A percentile compares a stretch with the other conserved stretches of the same genome.
Evolutionary conservation across 2,797 vertebrate species (phyloP).

Genomic region (Adrianichthys oophorus): DNA sequence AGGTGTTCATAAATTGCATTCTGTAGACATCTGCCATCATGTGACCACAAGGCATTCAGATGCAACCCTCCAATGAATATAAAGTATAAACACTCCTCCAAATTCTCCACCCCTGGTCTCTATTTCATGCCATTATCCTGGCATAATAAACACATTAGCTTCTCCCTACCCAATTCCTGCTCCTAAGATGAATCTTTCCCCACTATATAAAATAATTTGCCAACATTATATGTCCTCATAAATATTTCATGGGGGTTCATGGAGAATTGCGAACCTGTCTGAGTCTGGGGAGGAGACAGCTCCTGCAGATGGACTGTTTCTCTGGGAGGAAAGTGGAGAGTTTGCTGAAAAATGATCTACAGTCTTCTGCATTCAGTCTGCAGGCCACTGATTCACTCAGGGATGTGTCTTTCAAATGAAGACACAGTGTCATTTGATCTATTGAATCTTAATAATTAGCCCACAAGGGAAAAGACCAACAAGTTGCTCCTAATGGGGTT

Average conservation of each 20-base stretch:
- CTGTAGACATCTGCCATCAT: constrained; percentile 65
- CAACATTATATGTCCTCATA: constrained; percentile 76
- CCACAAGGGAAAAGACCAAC: constrained; percentile 38
- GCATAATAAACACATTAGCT: constrained; percentile 84
- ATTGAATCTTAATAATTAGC: constrained; percentile 43
- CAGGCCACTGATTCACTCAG: constrained; percentile 52
- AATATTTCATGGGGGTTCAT: constrained; percentile 79
- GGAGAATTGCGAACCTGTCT: constrained; percentile 62
- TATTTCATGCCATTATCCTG: constrained; percentile 80
- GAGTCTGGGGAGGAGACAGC: constrained; percentile 56
- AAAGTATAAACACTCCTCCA: constrained; percentile 79
- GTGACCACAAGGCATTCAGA: constrained; percentile 71
- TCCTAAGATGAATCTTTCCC: constrained; percentile 79
- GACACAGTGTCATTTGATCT: constrained; percentile 46
- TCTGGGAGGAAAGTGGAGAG: constrained; percentile 33
- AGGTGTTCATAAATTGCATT: constrained; percentile 42
- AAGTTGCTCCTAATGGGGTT: constrained; percentile 24
- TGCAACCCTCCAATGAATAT: constrained; percentile 77
- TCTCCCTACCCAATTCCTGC: constrained; percentile 71
- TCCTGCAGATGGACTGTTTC: constrained; percentile 39
- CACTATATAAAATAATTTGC: constrained; percentile 82
- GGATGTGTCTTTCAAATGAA: constrained; percentile 42
- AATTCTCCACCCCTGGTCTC: constrained; percentile 73
- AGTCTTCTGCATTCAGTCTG: constrained; percentile 24
- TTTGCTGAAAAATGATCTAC: constrained; percentile 53